phyloP scores from a whole-genome alignment of 2,888 invertebrate species.

The Stenodera caucasica region DNA sequence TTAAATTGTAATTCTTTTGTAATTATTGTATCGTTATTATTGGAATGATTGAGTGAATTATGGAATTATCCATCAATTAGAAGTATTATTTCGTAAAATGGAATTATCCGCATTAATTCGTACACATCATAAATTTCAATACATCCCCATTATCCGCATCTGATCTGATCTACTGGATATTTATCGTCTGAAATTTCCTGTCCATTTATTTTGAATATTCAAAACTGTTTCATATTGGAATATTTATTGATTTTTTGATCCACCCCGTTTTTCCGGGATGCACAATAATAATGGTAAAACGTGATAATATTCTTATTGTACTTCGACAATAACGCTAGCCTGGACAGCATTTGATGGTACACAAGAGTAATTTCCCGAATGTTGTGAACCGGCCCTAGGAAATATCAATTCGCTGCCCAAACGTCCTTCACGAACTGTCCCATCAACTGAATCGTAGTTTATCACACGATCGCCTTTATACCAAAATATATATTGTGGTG shows the following conservation, averaged over 20 bases:
- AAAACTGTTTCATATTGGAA: background rate
- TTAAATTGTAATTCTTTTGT: no score
- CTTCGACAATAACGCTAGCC: slow-evolving; percentile 64
- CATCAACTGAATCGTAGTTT: slow-evolving; percentile 73
- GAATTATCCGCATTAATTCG: background rate
- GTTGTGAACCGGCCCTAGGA: slow-evolving; percentile 59
- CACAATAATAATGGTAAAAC: no score
- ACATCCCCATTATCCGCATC: background rate
- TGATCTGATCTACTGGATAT: background rate
- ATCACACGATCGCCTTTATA: slow-evolving; percentile 84
- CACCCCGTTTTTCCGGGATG: no score
- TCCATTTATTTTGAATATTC: background rate
- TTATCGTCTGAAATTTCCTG: background rate
- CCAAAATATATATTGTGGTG: slow-evolving; percentile 77
- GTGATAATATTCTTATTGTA: background rate
- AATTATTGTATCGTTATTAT: no score
- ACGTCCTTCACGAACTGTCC: slow-evolving; percentile 58
- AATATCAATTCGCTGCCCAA: slow-evolving; percentile 58
- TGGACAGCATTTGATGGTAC: slow-evolving; percentile 77
- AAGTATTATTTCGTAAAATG: background rate
- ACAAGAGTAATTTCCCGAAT: slow-evolving; percentile 79
- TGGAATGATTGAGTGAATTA: no score
- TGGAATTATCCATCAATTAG: no score
- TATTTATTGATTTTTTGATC: background rate
- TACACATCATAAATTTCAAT: slow-evolving; percentile 1